These are phyloP conservation scores for Noctua pronuba DNA, from an alignment of 2,888 invertebrate genomes.

Conservation along the genomic window DNA sequence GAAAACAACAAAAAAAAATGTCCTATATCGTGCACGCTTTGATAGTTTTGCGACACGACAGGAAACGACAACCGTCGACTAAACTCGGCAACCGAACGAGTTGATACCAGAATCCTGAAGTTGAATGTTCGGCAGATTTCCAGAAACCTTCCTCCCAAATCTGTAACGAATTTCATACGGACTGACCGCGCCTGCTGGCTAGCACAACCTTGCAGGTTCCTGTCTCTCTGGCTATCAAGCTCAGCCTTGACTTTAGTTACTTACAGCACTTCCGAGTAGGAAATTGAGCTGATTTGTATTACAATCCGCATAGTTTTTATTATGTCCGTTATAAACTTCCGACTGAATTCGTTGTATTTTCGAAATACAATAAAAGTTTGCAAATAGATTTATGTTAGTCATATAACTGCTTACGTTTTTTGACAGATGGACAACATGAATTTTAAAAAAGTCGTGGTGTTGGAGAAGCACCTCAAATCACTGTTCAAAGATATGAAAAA, in stretches of 20 bases:
- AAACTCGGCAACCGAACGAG: too few relatives aligned
- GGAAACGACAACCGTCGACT: too few relatives aligned
- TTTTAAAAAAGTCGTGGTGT: conserved; percentile 72
- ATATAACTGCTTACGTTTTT: conserved; percentile 12
- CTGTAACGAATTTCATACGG: too few relatives aligned
- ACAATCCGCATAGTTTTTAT: neutral
- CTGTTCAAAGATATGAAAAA: conserved; percentile 72
- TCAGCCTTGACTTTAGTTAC: conserved; percentile 1
- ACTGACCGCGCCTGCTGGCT: too few relatives aligned
- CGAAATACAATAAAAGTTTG: neutral
- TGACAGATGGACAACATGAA: conserved; percentile 79
- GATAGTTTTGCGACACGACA: too few relatives aligned
- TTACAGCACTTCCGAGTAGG: conserved; percentile 7
- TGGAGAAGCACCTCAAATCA: conserved; percentile 72
- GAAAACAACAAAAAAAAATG: too few relatives aligned
- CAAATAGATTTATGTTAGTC: neutral
- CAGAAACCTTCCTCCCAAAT: too few relatives aligned
- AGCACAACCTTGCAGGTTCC: neutral
- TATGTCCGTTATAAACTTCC: conserved; percentile 10
- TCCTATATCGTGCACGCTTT: too few relatives aligned
- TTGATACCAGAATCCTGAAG: too few relatives aligned
- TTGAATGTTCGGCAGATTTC: too few relatives aligned
- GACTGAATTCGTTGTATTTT: neutral
- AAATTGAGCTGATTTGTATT: conserved; percentile 11
- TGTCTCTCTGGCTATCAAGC: neutral